Evolutionary conservation across 2,113 vertebrate species (phyloP), one percentile per base, ranked within the genome.

Genomic region (Eulacestoma nigropectus): DNA sequence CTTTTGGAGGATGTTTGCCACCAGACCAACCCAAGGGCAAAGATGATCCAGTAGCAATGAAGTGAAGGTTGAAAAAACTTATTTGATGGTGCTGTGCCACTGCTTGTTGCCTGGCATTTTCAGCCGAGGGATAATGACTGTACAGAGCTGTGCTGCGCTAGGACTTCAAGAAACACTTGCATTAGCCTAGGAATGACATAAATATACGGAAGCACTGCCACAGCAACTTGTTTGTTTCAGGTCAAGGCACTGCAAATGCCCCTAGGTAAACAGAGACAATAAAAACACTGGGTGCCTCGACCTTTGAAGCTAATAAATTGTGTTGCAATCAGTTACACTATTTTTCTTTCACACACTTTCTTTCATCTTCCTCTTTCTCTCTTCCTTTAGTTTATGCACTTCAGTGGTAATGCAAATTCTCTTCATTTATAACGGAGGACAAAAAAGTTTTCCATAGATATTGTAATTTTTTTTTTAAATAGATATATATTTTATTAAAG

Each of bases 271-370:
- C 56, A 64, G 32, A 96, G 72, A 33, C 64, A 91, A 42, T 93
- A 87, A 95, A 94, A 96, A 82, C 41, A 33, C 46, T 73, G 65
- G 32, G 39, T 68, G 22, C 26, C 23, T 79, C 95, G 93, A 96
- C 93, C 92, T 98, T 87, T 90, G 93, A 95, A 87, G 89, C 64
- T 96, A 91, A 96, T 72, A 84, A 95, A 93, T 95, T 73, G 29
- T 85, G 75, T 74, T 90, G 85, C 42, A 25, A 65, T 90, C 68
- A 69, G 46, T 87, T 67, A 39, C 26, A 30, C 16, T 73, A 35
- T 52, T 91, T 94, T 86, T 68, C 49, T 81, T 86, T 77, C 41
- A 22, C 72, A 52, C 53, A 13, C 21, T 52, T 74, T 68, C 30
- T 70, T 53, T 62, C 20, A 56, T 68, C 27, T 68, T 53, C 23